These are phyloP conservation scores for Phocides pigmalion DNA, from an alignment of 1,140 invertebrate species.

Conservation along the genomic window DNA sequence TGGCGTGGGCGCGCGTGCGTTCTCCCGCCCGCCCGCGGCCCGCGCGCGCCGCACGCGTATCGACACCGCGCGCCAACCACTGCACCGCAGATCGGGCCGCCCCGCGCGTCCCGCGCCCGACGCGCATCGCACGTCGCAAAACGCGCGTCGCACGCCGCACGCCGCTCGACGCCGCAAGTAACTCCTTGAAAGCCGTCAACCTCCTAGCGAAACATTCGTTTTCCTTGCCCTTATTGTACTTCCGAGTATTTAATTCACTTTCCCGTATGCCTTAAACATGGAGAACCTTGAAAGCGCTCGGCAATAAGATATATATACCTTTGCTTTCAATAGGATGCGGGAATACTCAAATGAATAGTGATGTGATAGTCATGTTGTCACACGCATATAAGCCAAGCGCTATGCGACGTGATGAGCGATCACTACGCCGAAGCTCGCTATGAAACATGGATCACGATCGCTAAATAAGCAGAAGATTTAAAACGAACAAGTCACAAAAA, in stretches of 20 bases:
- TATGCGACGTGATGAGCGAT: constrained; percentile 6
- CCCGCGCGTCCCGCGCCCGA: constrained; percentile 42
- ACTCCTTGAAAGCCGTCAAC: constrained; percentile 39
- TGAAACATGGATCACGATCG: constrained; percentile 12
- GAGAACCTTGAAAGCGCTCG: constrained; percentile 1
- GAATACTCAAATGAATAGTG: constrained; percentile 8
- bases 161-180: constrained; percentile 55
- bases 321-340: neutral
- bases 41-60: constrained; percentile 64
- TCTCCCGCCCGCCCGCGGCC: constrained; percentile 44
- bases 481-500: constrained; percentile 15
- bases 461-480: constrained; percentile 8
- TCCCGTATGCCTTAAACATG: constrained; percentile 22
- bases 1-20: constrained; percentile 47
- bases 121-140: constrained; percentile 38
- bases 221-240: constrained; percentile 54
- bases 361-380: constrained; percentile 7
- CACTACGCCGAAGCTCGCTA: constrained; percentile 20
- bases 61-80: constrained; percentile 70
- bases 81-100: constrained; percentile 55
- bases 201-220: constrained; percentile 56
- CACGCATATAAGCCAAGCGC: constrained; percentile 8
- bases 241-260: constrained; percentile 45
- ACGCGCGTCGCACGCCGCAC: constrained; percentile 46
- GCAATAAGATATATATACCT: neutral